Base-by-base conservation (phyloP, 2,113 vertebrate species). In the Stegostoma tigrinum region DNA sequence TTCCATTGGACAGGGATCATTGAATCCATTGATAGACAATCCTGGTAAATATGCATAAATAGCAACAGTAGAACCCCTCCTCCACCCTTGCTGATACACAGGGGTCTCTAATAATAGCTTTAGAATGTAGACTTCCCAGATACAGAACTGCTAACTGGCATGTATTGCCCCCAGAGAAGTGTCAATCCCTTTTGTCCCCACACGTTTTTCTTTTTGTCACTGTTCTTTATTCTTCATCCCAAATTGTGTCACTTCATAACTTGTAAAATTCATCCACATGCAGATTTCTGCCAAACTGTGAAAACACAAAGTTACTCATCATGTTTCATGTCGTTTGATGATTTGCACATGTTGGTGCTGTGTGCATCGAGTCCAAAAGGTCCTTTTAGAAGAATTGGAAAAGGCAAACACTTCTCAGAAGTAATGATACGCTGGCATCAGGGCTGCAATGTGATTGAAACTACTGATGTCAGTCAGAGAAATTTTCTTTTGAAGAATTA, bases 401-500 rank as follows among this genome's bases (percentile, higher is more conserved):
- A 66, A 93, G 89, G 61, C 34, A 66, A 66, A 61, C 30, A 55
- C 15, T 89, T 27, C 52, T 93, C 89, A 66, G 89, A 93, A 93
- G 61, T 42, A 93, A 93, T 93, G 89, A 66, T n/a, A 93, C 14
- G 27, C 67, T 52, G 48, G 94, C 45, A 75, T 95, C 68, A 95
- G 42, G 38, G 38, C 66, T 70, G 38, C 68, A 72, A 30, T 27
- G 6, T 95, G 94, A 34, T 45, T 70, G 93, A 94, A 94, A 68
- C 93, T 48, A 94, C 42, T 94, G 94, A 72, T 48, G 67, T 95
- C 42, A 72, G 94, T 8, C 52, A 95, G 68, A 72, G 68, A 95
- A 72, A 52, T 95, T 95, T 95, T 95, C 67, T 72, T 95, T 70
- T 95, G 67, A 70, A 72, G 67, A 95, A 95, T 72, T 95, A 95